A percentile compares a stretch with the other conserved stretches of the same genome.
Conservation (phyloP, 2,797 vertebrate species). For the Austrolebias charrua region DNA sequence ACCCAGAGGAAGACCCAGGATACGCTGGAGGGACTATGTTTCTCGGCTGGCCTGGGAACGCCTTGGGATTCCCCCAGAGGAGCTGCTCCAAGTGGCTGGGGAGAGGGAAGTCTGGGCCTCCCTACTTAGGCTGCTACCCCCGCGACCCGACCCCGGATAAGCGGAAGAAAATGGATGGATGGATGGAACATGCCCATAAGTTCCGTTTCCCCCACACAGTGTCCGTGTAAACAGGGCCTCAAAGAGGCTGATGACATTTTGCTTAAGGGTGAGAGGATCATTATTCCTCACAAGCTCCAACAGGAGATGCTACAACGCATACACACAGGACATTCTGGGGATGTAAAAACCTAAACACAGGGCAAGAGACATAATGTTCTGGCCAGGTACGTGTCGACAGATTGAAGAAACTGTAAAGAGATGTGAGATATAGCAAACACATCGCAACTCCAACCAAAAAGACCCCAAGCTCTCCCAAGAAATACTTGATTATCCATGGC, state of each 20-base stretch:
- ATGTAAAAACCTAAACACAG: conserved; percentile 8
- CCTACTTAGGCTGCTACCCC: no score
- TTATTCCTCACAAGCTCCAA: conserved; percentile 6
- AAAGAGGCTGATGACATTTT: background rate
- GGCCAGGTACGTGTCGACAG: conserved; percentile 3
- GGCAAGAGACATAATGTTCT: conserved; percentile 23
- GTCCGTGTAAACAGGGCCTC: no score
- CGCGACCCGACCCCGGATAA: no score
- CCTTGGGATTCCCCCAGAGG: no score
- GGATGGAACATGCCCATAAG: no score
- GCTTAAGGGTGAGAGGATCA: conserved; percentile 8
- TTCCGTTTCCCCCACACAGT: no score
- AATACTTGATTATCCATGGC: conserved; percentile 1
- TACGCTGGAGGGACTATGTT: no score
- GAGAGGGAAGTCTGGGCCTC: no score
- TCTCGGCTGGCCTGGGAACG: no score
- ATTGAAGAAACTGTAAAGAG: background rate
- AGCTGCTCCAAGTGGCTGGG: no score
- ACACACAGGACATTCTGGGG: conserved; percentile 4
- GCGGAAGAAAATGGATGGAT: no score
- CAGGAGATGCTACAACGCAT: conserved; percentile 6
- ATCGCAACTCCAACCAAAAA: conserved; percentile 4
- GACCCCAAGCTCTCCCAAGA: conserved; percentile 20
- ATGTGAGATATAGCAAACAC: conserved; percentile 26
- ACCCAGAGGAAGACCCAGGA: no score